Conservation (phyloP, 2,888 invertebrate genomes). For the Palloptera scutellata region DNA sequence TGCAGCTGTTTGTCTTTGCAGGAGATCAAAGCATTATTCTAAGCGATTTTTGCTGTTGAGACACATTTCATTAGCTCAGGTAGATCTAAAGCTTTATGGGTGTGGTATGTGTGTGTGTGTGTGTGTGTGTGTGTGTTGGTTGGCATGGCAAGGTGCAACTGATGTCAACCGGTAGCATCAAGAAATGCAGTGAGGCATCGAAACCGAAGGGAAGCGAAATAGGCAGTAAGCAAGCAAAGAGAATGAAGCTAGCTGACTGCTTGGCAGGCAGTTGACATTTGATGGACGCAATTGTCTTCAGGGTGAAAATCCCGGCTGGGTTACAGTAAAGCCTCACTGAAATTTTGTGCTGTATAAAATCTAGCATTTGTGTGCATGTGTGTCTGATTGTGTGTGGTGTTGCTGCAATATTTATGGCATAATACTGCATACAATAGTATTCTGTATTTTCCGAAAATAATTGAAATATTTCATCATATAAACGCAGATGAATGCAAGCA, state of each 20-base stretch:
- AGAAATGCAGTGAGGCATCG: too few species aligned
- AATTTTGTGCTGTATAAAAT: too few species aligned
- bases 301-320: not conserved
- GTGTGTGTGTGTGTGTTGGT: conserved; percentile 11
- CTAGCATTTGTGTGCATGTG: conserved; percentile 8
- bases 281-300: conserved; percentile 36
- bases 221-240: too few species aligned
- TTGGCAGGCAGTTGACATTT: conserved; percentile 32
- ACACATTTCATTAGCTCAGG: conserved; percentile 30
- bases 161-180: conserved; percentile 28
- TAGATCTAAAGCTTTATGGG: not conserved
- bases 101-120: conserved; percentile 4
- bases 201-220: too few species aligned
- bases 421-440: not conserved
- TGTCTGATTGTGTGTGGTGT: not conserved
- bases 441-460: too few species aligned
- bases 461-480: too few species aligned
- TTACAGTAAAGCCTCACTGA: too few species aligned
- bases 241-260: too few species aligned
- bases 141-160: conserved; percentile 30
- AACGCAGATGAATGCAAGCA: not conserved
- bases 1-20: not conserved
- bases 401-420: conserved; percentile 1
- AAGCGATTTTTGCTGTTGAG: not conserved
- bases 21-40: too few species aligned